Conservation (phyloP, 2,797 vertebrate genomes). For the Chaenodraco wilsoni region DNA sequence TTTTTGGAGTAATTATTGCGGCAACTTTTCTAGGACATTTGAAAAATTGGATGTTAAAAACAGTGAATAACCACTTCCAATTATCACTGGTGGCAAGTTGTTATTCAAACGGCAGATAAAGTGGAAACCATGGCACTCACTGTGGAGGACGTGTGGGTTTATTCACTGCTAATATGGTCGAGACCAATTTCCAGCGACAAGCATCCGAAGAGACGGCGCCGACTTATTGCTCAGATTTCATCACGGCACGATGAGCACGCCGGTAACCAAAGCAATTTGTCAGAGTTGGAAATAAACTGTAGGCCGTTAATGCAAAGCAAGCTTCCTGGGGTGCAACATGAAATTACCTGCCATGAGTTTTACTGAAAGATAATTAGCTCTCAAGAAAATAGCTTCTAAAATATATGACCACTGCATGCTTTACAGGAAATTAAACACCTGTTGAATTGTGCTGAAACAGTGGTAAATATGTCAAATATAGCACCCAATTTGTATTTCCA, state of each 20-base stretch:
- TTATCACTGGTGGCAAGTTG: slow-evolving; percentile 8
- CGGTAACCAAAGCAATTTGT: slow-evolving; percentile 49
- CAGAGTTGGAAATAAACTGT: slow-evolving; percentile 24
- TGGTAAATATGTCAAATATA: neutral
- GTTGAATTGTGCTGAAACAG: neutral
- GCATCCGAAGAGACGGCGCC: slow-evolving; percentile 17
- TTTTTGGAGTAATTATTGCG: neutral
- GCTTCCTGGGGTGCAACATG: slow-evolving; percentile 35
- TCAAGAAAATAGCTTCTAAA: slow-evolving; percentile 12
- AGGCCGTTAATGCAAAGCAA: slow-evolving; percentile 30
- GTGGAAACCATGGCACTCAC: neutral
- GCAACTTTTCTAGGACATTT: neutral
- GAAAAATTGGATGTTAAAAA: slow-evolving; percentile 11
- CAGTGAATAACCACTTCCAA: neutral
- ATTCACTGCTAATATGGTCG: neutral
- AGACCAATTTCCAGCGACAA: slow-evolving; percentile 24
- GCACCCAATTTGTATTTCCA: slow-evolving; percentile 1
- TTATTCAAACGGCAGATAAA: slow-evolving; percentile 16
- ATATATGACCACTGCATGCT: neutral
- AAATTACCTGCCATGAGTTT: slow-evolving; percentile 41
- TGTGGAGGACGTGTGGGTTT: neutral
- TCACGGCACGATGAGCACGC: slow-evolving; percentile 35
- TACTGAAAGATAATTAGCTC: slow-evolving; percentile 29
- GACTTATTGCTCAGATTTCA: slow-evolving; percentile 50
- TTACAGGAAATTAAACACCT: neutral